Percentiles rank a stretch among this genome's conserved stretches.
Conservation (phyloP, 53 echinoderm and acorn worm genomes). For the Apostichopus leukothele region DNA sequence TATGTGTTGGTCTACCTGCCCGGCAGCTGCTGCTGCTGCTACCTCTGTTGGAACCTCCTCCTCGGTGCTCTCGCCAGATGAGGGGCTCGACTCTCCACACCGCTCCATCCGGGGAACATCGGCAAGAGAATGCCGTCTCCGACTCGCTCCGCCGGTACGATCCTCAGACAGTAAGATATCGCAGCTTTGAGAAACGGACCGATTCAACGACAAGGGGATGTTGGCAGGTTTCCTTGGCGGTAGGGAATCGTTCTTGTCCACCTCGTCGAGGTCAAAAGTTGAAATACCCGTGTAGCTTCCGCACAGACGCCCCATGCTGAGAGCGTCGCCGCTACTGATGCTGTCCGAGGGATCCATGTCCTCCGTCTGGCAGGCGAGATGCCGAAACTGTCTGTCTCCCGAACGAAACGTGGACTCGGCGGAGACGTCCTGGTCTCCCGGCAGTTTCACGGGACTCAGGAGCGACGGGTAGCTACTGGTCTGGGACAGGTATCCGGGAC, state of each 20-base stretch:
- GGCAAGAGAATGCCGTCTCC: constrained; percentile 30
- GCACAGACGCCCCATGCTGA: background rate
- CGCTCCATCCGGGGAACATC: constrained; percentile 4
- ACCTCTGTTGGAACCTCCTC: background rate
- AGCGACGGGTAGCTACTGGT: background rate
- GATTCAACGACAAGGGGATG: background rate
- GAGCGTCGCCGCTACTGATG: background rate
- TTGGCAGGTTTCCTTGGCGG: background rate
- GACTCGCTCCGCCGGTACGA: background rate
- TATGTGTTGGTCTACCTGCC: background rate
- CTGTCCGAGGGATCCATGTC: constrained; percentile 12
- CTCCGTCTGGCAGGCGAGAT: constrained; percentile 24
- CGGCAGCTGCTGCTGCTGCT: too few relatives aligned
- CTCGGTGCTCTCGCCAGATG: background rate
- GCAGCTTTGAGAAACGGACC: constrained; percentile 30
- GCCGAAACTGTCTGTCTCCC: background rate
- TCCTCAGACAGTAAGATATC: constrained; percentile 8
- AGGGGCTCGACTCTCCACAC: background rate
- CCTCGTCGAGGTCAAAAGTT: background rate
- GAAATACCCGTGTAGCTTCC: constrained; percentile 6
- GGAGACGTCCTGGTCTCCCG: background rate
- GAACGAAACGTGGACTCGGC: background rate
- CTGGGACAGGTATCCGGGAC: constrained; percentile 1
- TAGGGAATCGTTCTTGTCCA: background rate
- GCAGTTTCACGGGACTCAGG: background rate